A percentile compares a stretch with the other conserved stretches of the same genome.
Evolutionary conservation across 2,888 invertebrate genomes (phyloP).

Genomic region (Pimpla rufipes): DNA sequence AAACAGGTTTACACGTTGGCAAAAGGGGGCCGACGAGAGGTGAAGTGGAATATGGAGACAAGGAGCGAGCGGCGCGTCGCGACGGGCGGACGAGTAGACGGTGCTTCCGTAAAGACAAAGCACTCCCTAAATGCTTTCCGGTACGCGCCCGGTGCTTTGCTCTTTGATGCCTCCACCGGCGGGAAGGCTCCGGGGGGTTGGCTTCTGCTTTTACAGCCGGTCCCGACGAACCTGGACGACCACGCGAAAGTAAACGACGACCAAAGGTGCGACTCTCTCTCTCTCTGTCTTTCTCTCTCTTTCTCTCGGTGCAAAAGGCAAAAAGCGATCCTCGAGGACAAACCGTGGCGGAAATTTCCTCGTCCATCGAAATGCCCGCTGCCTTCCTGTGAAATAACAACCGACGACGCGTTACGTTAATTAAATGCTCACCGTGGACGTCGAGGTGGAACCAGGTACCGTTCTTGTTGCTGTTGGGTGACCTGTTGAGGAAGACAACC

Average conservation of each 20-base stretch:
- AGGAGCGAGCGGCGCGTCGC: slow-evolving; percentile 13
- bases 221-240: background rate
- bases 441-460: slow-evolving; percentile 99
- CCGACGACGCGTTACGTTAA: background rate
- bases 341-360: slow-evolving; percentile 40
- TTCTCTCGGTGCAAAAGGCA: slow-evolving; percentile 40
- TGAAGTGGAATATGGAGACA: slow-evolving; percentile 36
- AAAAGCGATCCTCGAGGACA: slow-evolving; percentile 34
- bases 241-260: slow-evolving; percentile 22
- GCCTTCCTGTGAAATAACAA: no score
- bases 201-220: slow-evolving; percentile 29
- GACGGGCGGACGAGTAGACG: slow-evolving; percentile 48
- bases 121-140: slow-evolving; percentile 75
- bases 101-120: slow-evolving; percentile 74
- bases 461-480: slow-evolving; percentile 96
- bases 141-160: slow-evolving; percentile 70
- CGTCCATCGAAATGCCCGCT: slow-evolving; percentile 66
- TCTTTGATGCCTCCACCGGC: slow-evolving; percentile 73
- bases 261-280: background rate
- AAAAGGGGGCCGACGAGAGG: slow-evolving; percentile 14
- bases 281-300: background rate
- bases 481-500: slow-evolving; percentile 97
- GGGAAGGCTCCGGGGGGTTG: slow-evolving; percentile 22
- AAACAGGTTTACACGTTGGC: slow-evolving; percentile 40
- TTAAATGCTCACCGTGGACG: slow-evolving; percentile 91